These are phyloP conservation scores for Hermetia illucens DNA, from an alignment of 1,140 invertebrate genomes.

Conservation along the genomic window DNA sequence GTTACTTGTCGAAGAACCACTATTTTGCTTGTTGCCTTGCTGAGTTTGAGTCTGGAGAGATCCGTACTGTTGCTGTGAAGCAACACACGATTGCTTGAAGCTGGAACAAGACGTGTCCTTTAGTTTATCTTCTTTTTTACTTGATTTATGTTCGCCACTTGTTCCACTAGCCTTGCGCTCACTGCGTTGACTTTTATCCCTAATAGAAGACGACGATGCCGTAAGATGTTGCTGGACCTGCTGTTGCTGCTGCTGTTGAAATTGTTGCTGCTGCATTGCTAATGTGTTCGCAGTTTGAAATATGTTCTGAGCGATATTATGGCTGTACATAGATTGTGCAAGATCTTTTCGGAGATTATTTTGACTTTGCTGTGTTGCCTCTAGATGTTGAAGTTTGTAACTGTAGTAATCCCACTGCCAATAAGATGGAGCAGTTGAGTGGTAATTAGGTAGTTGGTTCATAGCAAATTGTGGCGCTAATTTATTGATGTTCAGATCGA, in stretches of 20 bases:
- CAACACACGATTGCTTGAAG: no score
- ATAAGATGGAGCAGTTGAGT: conserved; percentile 39
- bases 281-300: conserved; percentile 20
- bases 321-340: conserved; percentile 25
- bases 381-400: conserved; percentile 38
- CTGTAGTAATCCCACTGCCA: conserved; percentile 46
- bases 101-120: background rate
- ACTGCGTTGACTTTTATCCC: conserved; percentile 3
- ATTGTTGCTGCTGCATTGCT: conserved; percentile 24
- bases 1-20: no score
- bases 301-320: conserved; percentile 25
- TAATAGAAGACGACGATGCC: background rate
- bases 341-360: conserved; percentile 29
- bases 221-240: conserved; percentile 8
- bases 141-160: conserved; percentile 1
- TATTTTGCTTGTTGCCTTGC: conserved; percentile 24
- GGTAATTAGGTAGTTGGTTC: conserved; percentile 44
- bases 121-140: background rate
- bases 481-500: conserved; percentile 34
- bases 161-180: conserved; percentile 6
- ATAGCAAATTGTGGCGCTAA: conserved; percentile 38
- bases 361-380: conserved; percentile 24
- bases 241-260: conserved; percentile 20
- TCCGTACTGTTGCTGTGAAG: conserved; percentile 7
- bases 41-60: conserved; percentile 12